These are phyloP conservation scores for Ophion obscuratus DNA, from an alignment of 2,888 invertebrate species.

Conservation along the genomic window DNA sequence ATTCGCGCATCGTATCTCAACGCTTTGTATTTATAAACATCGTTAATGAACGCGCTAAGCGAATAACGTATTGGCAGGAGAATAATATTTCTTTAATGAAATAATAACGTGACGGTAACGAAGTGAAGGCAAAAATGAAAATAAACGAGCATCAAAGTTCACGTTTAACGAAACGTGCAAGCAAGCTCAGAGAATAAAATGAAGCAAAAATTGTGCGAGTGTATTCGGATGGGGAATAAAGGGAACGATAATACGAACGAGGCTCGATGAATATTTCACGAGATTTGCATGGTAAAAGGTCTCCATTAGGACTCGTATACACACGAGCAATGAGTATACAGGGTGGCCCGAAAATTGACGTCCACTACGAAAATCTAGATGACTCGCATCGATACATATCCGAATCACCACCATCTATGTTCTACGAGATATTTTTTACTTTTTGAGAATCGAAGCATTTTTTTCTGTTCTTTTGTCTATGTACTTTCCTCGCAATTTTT, in stretches of 20 bases:
- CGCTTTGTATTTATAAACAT: too few relatives aligned
- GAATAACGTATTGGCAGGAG: background rate
- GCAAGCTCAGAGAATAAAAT: background rate
- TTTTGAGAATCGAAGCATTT: too few relatives aligned
- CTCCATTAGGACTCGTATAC: slow-evolving; percentile 9
- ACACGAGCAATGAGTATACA: background rate
- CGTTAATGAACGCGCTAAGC: background rate
- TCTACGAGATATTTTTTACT: too few relatives aligned
- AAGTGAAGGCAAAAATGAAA: background rate
- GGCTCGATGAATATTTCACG: slow-evolving; percentile 43
- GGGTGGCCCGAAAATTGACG: background rate
- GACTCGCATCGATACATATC: too few relatives aligned
- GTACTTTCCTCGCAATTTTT: too few relatives aligned
- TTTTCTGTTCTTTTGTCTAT: too few relatives aligned
- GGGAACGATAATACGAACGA: slow-evolving; percentile 25
- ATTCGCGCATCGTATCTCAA: too few relatives aligned
- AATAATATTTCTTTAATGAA: background rate
- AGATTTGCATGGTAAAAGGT: slow-evolving; percentile 17
- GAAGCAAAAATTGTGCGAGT: background rate
- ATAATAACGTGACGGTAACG: background rate
- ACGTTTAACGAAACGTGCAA: background rate
- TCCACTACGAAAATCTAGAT: too few relatives aligned
- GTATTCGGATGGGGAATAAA: slow-evolving; percentile 12
- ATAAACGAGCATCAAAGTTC: background rate
- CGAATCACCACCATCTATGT: too few relatives aligned